phyloP scores from a whole-genome alignment of 2,888 invertebrate species.

The Melinaea menophilus region DNA sequence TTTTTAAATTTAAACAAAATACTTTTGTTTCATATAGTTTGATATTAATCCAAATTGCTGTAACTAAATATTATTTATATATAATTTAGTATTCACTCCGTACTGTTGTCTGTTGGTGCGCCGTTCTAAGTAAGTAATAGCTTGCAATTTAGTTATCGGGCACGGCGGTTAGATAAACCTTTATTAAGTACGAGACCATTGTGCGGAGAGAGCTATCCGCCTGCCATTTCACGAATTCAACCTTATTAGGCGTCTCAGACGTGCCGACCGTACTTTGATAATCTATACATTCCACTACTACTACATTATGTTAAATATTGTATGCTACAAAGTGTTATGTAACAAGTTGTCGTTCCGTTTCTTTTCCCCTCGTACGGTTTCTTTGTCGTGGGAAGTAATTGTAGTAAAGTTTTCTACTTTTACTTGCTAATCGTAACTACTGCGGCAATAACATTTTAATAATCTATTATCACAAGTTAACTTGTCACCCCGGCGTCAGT shows the following conservation, averaged over 20 bases:
- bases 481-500: conserved; percentile 19
- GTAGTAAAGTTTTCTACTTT: conserved; percentile 56
- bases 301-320: no score
- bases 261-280: background rate
- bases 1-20: no score
- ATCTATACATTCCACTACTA: background rate
- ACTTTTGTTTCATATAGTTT: no score
- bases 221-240: conserved; percentile 48
- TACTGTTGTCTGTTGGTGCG: no score
- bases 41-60: no score
- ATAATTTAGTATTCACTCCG: no score
- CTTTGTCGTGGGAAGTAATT: conserved; percentile 60
- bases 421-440: conserved; percentile 34
- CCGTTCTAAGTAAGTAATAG: no score
- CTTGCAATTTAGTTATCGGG: conserved; percentile 15
- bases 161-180: conserved; percentile 20
- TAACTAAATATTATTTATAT: no score
- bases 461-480: conserved; percentile 16
- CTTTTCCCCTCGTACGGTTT: conserved; percentile 47
- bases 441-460: no score
- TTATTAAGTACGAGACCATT: conserved; percentile 21
- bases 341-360: conserved; percentile 17
- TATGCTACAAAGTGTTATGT: background rate
- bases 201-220: conserved; percentile 44
- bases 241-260: conserved; percentile 37